Evolutionary conservation across 2,888 invertebrate genomes (phyloP), one percentile per base, ranked within the genome.

Genomic region (Trilocha varians): DNA sequence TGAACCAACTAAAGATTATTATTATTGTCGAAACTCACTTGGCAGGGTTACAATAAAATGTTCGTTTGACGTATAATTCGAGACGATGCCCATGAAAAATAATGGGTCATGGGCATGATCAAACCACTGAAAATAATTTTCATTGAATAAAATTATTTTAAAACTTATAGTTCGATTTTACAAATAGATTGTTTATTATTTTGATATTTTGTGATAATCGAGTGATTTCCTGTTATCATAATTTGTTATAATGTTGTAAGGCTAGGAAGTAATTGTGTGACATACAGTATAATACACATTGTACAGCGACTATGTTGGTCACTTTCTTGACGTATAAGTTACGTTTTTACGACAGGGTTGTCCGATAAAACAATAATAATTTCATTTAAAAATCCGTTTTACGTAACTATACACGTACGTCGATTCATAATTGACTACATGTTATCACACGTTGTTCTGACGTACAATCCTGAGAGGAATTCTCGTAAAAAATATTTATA

Each of bases 401-500:
- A 5, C 25, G 25, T 25, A 25, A 25, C 25, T 25, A 25, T 9
- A 25, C 25, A 25, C 25, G 25, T 25, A 25, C 11, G 11, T 4
- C 8, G 25, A 25, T 25, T 25, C 25, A 25, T 25, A 25, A 25
- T 25, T 9, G 11, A 25, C 5, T 25, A 25, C 25, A 11, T 25
- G 11, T 25, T 25, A 25, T 5, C 5, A 25, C 11, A 25, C 47
- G 48, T 55, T 57, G 61, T 48, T 46, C 38, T 57, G 55, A 61
- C 61, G 59, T 57, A 51, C 13, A 34, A 32, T 43, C 44, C 41
- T 39, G 48, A 46, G 52, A 53, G 53, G 50, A 59, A 55, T 46
- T 44, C 18, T 48, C 61, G 48, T 49, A 51, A 55, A n/a, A 55
- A 52, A 46, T 49, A 55, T 57, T 55, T 50, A 51, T 54, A 49